Evolutionary conservation across 1,140 invertebrate species (phyloP).

Genomic region (Camponotus vicinus): DNA sequence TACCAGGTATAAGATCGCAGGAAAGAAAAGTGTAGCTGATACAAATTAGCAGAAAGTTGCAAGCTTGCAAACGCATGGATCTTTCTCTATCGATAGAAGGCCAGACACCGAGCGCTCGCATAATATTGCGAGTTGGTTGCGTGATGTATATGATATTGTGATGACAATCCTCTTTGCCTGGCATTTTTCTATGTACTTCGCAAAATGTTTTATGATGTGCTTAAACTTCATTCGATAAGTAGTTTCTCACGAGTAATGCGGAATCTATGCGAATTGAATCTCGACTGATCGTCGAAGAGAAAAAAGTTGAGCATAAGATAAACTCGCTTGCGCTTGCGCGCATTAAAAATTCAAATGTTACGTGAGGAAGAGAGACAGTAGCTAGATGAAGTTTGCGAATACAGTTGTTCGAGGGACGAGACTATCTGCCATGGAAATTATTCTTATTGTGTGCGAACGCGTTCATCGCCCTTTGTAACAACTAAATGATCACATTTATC

Average conservation of each 20-base stretch:
- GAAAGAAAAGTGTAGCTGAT: constrained; percentile 17
- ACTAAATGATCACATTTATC: constrained; percentile 9
- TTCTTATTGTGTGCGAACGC: not conserved
- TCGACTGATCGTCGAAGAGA: not conserved
- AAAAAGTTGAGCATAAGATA: not conserved
- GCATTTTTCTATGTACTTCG: not conserved
- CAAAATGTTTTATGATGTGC: not conserved
- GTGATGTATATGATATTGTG: constrained; percentile 15
- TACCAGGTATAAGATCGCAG: constrained; percentile 4
- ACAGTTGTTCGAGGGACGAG: not conserved
- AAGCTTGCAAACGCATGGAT: not conserved
- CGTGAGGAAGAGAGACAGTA: not conserved
- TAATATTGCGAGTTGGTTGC: constrained; percentile 12
- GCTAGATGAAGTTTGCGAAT: not conserved
- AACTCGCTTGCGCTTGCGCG: not conserved
- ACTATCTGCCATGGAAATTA: not conserved
- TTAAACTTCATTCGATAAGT: not conserved
- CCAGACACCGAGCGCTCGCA: not conserved
- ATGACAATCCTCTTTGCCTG: not conserved
- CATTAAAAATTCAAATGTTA: constrained; percentile 15
- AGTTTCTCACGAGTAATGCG: not conserved
- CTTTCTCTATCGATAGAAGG: not conserved
- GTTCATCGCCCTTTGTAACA: not conserved
- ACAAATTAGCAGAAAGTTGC: not conserved
- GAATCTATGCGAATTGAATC: not conserved